Base-by-base conservation (phyloP, 2,797 vertebrate species). In the Lepilemur septentrionalis region DNA sequence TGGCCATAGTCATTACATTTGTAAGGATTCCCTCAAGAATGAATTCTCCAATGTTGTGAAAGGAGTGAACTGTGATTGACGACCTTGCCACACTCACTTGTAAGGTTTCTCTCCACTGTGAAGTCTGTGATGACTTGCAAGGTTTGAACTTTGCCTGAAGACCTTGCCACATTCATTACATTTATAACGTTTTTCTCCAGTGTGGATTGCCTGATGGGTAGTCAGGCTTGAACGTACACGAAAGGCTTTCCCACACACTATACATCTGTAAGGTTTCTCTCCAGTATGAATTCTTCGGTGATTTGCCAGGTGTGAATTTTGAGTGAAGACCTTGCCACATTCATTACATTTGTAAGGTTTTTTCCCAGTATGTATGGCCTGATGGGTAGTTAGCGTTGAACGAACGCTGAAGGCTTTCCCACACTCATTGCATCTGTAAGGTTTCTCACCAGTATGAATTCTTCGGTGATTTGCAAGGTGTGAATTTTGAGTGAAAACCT, bases 361-460 rank as follows among this genome's bases (percentile, higher is more conserved):
- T 55, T 85, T 80, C 23, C 80, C 70, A 0, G 91, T 76, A 84
- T 92, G 90, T 9, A 92, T 79, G 23, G 76, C 76, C 50, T 79
- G 76, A 55, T 79, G 76, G 76, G 76, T 92, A 63, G 82, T 92
- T 43, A 92, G 80, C 4, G 43, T 73, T 83, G 91, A 85, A 17
- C 72, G 72, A 11, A 55, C 70, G 13, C 69, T 92, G 30, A 92
- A 92, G 35, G 57, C 82, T 85, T 92, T 92, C 14, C 70, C 81
- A 38, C 91, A 92, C 38, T 85, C 91, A 7, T 55, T 59, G 67
- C 90, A 92, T 61, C 72, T 83, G 78, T 92, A 92, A 59, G 90
- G 90, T 59, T 82, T 87, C 52, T 87, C 85, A 22, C 79, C 90
- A 32, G 90, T 92, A 48, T 92, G 90, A 61, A 83, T 92, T 73